phyloP scores from a whole-genome alignment of 2,797 vertebrate genomes.

The Lepus oiostolus region DNA sequence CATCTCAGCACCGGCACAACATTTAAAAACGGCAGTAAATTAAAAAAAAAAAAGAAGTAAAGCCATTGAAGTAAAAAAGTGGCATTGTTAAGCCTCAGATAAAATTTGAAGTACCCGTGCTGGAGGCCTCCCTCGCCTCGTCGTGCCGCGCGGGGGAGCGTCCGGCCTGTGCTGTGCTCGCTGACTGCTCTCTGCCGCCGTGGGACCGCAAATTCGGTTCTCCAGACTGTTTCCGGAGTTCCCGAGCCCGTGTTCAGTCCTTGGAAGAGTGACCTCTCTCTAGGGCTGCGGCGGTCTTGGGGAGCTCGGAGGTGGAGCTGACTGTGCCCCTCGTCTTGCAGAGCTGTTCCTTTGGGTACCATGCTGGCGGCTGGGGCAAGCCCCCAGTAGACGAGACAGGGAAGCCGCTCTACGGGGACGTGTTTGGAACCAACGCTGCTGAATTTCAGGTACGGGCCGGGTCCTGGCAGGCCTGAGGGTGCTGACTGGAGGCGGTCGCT shows the following conservation, averaged over 20 bases:
- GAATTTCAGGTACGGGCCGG: constrained; percentile 93
- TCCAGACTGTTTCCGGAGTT: not conserved
- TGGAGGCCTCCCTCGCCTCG: too few species aligned
- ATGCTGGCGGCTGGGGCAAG: constrained; percentile 97
- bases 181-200: not conserved
- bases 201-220: not conserved
- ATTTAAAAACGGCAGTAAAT: not conserved
- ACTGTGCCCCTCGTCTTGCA: constrained; percentile 67
- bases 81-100: constrained; percentile 1
- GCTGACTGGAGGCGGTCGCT: not conserved
- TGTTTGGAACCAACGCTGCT: constrained; percentile 95
- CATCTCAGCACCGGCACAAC: not conserved
- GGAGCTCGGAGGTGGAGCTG: not conserved
- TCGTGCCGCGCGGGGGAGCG: too few species aligned
- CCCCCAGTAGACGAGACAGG: constrained; percentile 96
- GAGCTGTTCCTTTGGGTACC: constrained; percentile 97
- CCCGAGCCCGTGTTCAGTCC: not conserved
- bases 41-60: not conserved
- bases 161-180: too few species aligned
- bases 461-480: not conserved
- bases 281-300: not conserved
- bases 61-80: not conserved
- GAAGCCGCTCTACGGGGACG: constrained; percentile 96
- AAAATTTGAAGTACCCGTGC: not conserved
- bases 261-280: not conserved